Base-by-base conservation (phyloP, 2,888 invertebrate genomes). In the Drosophila niveifrons region DNA sequence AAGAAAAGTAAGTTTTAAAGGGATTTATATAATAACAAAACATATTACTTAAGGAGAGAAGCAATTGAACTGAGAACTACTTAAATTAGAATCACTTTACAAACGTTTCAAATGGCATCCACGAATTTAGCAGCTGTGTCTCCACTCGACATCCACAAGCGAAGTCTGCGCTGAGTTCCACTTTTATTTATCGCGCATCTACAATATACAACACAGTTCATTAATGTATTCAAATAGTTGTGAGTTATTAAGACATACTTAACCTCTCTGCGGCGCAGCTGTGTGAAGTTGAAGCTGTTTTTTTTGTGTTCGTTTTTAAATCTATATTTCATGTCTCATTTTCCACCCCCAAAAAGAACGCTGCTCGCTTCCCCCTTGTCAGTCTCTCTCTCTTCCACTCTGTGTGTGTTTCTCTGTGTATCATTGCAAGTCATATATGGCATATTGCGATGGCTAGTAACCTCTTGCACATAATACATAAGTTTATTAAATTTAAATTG, bases 401-500 rank as follows among this genome's bases (percentile, higher is more conserved):
- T 46, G 7, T 31, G 29, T 43, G 51, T 59, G 46, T 48, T 23
- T 67, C 34, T 59, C 55, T 72, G 56, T 75, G 56, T 86, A 73
- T 82, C 78, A 80, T 82, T 82, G 66, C 81, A 83, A 70, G 87
- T 79, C 82, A 66, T 78, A 64, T 83, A 55, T 70, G 77, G 65
- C 76, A 76, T 82, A 74, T 79, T 75, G 80, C 75, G 56, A 41
- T 84, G 80, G 89, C 82, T 85, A 75, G 89, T 88, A 85, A 84
- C 88, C 83, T 84, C 83, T 90, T 91, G 91, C 90, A 90, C 90
- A 92, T 91, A 91, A 92, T 84, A 84, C 83, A 84, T 92, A 91
- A 91, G 90, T 92, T 92, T 92, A 92, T 92, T 92, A 91, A 92
- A 92, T 92, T 92, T 91, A 92, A 92, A 92, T 92, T 92, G 92